Percentiles rank a stretch among this genome's conserved stretches.
Evolutionary conservation across 2,888 invertebrate genomes (phyloP).

Genomic region (Habroteleia sp.): DNA sequence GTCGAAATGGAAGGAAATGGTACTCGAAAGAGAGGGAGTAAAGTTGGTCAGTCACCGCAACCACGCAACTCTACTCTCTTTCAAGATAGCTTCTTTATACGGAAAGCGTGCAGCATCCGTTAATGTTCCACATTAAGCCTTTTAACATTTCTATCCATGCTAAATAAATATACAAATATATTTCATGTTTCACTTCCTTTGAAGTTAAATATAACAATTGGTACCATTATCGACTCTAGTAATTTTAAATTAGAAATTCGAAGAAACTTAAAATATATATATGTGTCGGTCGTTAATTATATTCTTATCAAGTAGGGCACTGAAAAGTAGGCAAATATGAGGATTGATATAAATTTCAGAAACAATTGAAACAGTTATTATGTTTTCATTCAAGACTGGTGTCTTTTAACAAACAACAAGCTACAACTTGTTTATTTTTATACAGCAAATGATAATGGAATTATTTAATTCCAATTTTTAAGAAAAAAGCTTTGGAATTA

Average conservation of each 20-base stretch:
- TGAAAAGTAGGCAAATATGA: conserved; percentile 41
- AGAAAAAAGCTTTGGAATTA: no score
- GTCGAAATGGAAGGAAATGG: conserved; percentile 58
- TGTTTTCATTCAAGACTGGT: neutral
- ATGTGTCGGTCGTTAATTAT: conserved; percentile 28
- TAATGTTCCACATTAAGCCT: conserved; percentile 63
- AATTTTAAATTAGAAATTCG: conserved; percentile 49
- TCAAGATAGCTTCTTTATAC: conserved; percentile 58
- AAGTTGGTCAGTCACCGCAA: conserved; percentile 62
- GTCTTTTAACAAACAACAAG: no score
- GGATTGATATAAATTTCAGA: conserved; percentile 11
- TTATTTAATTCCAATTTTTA: no score
- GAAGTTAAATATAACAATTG: conserved; percentile 8
- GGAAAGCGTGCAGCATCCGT: conserved; percentile 62
- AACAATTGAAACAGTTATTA: conserved; percentile 29
- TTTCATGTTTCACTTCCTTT: conserved; percentile 43
- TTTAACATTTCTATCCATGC: conserved; percentile 47
- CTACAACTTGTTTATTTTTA: no score
- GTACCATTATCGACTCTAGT: conserved; percentile 10
- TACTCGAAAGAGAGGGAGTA: conserved; percentile 48
- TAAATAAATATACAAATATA: conserved; percentile 36
- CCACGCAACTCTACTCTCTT: conserved; percentile 57
- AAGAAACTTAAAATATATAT: conserved; percentile 22
- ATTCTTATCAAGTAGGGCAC: conserved; percentile 48
- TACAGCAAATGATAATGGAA: no score